Evolutionary conservation across 1,140 invertebrate genomes (phyloP).

Genomic region (Drosophila rhopaloa): DNA sequence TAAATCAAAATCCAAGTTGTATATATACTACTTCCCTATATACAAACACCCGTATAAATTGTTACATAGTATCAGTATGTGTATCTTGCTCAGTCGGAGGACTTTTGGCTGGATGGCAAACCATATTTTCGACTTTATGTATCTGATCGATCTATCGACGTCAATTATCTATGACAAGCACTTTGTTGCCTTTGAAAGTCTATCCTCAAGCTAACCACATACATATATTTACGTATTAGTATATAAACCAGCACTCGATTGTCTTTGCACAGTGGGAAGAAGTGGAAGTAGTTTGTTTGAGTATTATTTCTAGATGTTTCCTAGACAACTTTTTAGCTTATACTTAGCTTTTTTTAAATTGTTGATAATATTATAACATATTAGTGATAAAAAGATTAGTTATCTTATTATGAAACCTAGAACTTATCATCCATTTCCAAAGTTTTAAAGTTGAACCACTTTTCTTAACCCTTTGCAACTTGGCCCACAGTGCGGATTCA

Average conservation of each 20-base stretch:
- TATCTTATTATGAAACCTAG: neutral
- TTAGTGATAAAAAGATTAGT: neutral
- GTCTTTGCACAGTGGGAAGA: slow-evolving; percentile 11
- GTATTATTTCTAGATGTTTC: neutral
- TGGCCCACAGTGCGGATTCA: slow-evolving; percentile 26
- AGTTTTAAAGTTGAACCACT: neutral
- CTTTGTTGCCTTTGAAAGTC: slow-evolving; percentile 52
- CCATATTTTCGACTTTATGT: slow-evolving; percentile 25
- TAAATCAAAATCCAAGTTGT: slow-evolving; percentile 25
- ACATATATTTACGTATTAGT: slow-evolving; percentile 7
- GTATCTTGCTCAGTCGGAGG: slow-evolving; percentile 51
- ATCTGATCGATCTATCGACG: slow-evolving; percentile 43
- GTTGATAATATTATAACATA: neutral
- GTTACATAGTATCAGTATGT: slow-evolving; percentile 13
- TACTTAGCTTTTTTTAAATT: neutral
- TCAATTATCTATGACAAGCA: slow-evolving; percentile 65
- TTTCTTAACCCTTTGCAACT: neutral
- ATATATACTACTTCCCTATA: slow-evolving; percentile 30
- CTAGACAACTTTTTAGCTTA: neutral
- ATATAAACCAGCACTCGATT: neutral
- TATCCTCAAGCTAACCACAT: slow-evolving; percentile 2
- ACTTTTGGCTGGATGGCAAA: slow-evolving; percentile 35
- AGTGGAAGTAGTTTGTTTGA: neutral
- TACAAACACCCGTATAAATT: slow-evolving; percentile 17
- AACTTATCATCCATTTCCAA: neutral